Evolutionary conservation across 2,888 invertebrate genomes (phyloP), one percentile per base, ranked within the genome.

Genomic region (Agonopterix alstromeriana): DNA sequence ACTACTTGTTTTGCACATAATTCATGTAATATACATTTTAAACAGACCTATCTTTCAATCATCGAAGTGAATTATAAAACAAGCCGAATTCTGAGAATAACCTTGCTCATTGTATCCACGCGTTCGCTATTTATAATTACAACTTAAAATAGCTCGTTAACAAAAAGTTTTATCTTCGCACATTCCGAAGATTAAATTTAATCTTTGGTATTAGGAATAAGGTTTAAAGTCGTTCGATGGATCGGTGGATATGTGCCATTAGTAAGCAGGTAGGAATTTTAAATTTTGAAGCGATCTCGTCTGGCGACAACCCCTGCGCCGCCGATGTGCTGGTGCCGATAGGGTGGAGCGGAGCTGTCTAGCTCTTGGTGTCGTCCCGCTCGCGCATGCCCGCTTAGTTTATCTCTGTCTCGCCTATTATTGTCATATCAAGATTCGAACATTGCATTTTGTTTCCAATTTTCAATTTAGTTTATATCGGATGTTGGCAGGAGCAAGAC

Each of bases 381-480:
- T 84, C 74, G 38, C 69, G 44, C 84, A 52, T 53, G 58, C 48
- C 52, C 53, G 58, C 58, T 61, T 56, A 45, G 59, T 58, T 70
- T 80, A 79, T 80, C 77, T 78, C 82, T 60, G 79, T 87, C 82
- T 82, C 82, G 76, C 78, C 82, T 83, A 82, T 88, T 88, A 87
- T 88, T 87, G 85, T 86, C 84, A 86, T 85, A 85, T 86, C 82
- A 82, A 83, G 84, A 85, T 86, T 82, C 77, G 81, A 85, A 79
- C 81, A 84, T 85, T 83, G 82, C 85, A 85, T 85, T 85, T 86
- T 85, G 84, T 85, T 85, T 84, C 82, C 82, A 84, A 87, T 85
- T 86, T 87, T 86, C 81, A 82, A 88, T 87, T 88, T 87, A 88
- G 87, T 88, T 87, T 79, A 87, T 86, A 86, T 87, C 78, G 78